These are phyloP conservation scores for Teinopalpus imperialis DNA, from an alignment of 2,888 invertebrate genomes.

Conservation along the genomic window DNA sequence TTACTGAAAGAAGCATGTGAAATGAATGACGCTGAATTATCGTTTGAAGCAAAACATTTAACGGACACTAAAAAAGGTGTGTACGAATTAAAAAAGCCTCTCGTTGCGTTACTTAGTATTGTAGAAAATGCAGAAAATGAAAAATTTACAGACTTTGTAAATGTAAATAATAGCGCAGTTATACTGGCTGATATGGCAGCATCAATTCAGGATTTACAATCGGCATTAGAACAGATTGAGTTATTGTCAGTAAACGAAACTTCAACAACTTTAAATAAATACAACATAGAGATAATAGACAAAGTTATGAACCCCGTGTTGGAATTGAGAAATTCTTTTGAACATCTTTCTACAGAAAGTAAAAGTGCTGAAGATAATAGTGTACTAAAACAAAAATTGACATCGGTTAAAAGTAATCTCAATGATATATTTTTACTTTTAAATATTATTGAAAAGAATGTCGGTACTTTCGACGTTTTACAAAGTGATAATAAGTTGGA, in stretches of 20 bases:
- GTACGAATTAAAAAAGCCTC: constrained; percentile 60
- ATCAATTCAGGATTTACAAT: constrained; percentile 74
- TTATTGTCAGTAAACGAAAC: constrained; percentile 79
- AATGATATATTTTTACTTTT: constrained; percentile 59
- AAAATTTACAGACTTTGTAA: constrained; percentile 40
- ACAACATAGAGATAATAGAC: constrained; percentile 84
- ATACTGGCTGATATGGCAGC: constrained; percentile 69
- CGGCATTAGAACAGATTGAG: constrained; percentile 70
- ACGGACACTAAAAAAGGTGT: constrained; percentile 68
- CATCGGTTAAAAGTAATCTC: constrained; percentile 57
- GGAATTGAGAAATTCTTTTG: constrained; percentile 83
- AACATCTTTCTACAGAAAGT: constrained; percentile 59
- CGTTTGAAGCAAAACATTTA: constrained; percentile 58
- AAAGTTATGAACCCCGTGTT: constrained; percentile 84
- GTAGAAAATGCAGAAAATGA: constrained; percentile 54
- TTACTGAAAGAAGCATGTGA: constrained; percentile 58
- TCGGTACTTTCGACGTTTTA: constrained; percentile 63
- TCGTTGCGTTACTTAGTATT: constrained; percentile 59
- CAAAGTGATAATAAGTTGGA: constrained; percentile 70
- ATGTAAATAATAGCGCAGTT: constrained; percentile 55
- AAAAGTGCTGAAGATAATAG: constrained; percentile 45
- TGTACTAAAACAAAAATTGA: constrained; percentile 53
- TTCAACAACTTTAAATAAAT: constrained; percentile 51
- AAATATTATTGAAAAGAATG: constrained; percentile 47
- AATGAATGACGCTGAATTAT: constrained; percentile 51